Evolutionary conservation across 2,797 vertebrate genomes (phyloP).

Genomic region (Gadopsis marmoratus): DNA sequence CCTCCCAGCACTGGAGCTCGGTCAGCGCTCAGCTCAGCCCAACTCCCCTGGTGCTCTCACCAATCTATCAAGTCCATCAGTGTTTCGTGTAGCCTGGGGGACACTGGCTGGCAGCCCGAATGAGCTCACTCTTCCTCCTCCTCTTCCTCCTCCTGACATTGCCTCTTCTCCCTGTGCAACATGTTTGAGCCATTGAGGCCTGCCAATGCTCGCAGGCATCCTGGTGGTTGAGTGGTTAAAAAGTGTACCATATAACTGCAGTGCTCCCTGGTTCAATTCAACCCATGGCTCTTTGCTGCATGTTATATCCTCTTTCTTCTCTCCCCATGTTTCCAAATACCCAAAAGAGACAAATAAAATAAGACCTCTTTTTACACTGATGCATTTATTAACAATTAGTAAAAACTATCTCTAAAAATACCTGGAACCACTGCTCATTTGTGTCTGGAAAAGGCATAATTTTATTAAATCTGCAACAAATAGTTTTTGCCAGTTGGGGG

Average conservation of each 20-base stretch:
- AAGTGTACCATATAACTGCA: background rate
- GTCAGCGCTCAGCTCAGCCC: conserved; percentile 66
- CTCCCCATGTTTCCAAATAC: background rate
- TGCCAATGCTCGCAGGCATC: background rate
- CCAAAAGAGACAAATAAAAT: background rate
- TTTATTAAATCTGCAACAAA: background rate
- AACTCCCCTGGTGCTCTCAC: conserved; percentile 58
- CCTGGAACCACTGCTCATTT: background rate
- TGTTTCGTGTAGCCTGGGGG: conserved; percentile 75
- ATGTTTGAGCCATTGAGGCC: conserved; percentile 31
- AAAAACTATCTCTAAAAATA: background rate
- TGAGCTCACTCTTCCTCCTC: conserved; percentile 55
- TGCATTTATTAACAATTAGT: background rate
- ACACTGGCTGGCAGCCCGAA: conserved; percentile 71
- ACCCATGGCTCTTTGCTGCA: background rate
- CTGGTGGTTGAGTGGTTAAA: background rate
- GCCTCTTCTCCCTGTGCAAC: conserved; percentile 35
- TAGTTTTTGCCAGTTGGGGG: too few relatives aligned
- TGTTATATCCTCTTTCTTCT: background rate
- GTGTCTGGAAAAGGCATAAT: conserved; percentile 2
- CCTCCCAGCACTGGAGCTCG: conserved; percentile 54
- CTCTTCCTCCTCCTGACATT: conserved; percentile 38
- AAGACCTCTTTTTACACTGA: background rate
- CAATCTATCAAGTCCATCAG: conserved; percentile 82
- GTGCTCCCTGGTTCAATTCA: background rate